Base-by-base conservation (phyloP, 2,797 vertebrate genomes). In the Rhinichthys osculus region DNA sequence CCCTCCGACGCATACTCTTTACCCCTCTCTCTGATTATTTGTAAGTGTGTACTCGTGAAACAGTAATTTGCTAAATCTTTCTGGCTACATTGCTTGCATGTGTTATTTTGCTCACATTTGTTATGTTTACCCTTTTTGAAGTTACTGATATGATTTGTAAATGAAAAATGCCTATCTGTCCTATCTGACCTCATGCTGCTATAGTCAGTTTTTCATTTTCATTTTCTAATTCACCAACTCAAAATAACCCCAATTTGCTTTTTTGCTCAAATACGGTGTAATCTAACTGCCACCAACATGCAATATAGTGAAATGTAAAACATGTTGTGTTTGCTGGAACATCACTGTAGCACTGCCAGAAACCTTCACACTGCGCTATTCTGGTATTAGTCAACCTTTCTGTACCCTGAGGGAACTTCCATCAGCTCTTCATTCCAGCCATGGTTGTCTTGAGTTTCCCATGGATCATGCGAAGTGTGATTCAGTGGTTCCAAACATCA, bases 371-470 rank as follows among this genome's bases (percentile, higher is more conserved):
- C 81, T 33, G n/a, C 2, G 4, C 14, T 50, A 30, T 77, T 77
- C 23, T 4, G 47, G n/a, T 77, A 77, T 84, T 54, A 84, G 44
- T 84, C 82, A 54, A 77, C 74, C 47, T 70, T 57, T 78, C 35
- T 10, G 47, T 57, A 69, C 74, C 74, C 66, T 59, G 13, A 71
- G 74, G 74, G 64, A 62, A 78, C 74, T 59, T 79, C 35, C 21
- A 72, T 42, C 54, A 64, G 30, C 52, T 79, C 66, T 10, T 80
- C 27, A 14, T 64, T 50, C 54, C 50, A 52, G 33, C 40, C 54
- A 50, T 21, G 23, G 52, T 57, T 72, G 69, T 80, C 77, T 80
- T 47, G 69, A 79, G 84, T 72, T 85, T 79, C 66, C 35, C 84
- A 71, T 23, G 27, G 14, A 57, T 42, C 17, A 27, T 84, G 66